Evolutionary conservation across 2,888 invertebrate species (phyloP).

Genomic region (Myopa tessellatipennis): DNA sequence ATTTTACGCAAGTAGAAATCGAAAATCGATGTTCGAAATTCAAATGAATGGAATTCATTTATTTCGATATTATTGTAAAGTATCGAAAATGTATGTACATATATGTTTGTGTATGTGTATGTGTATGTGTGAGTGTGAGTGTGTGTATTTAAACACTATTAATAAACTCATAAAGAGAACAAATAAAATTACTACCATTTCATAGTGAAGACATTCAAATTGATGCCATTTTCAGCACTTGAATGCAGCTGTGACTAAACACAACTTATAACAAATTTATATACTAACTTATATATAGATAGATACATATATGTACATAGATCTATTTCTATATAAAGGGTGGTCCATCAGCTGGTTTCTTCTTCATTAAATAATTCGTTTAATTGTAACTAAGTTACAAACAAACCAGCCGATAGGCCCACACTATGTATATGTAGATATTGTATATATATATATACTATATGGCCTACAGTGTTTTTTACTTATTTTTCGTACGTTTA

Average conservation of each 20-base stretch:
- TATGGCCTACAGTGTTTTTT: conserved; percentile 54
- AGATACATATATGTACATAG: background rate
- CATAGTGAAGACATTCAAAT: conserved; percentile 7
- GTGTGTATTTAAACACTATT: background rate
- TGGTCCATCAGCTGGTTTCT: too few species aligned
- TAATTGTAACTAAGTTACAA: too few species aligned
- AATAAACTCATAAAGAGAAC: background rate
- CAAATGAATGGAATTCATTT: background rate
- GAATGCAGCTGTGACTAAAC: conserved; percentile 55
- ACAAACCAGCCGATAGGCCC: too few species aligned
- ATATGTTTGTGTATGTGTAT: background rate
- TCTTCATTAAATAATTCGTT: too few species aligned
- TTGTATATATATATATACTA: conserved; percentile 40
- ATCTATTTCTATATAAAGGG: background rate
- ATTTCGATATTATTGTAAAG: background rate
- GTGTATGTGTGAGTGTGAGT: conserved; percentile 18
- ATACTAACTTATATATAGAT: background rate
- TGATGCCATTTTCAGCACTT: background rate
- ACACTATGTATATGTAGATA: background rate
- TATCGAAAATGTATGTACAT: background rate
- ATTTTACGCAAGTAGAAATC: background rate
- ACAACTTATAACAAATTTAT: conserved; percentile 35
- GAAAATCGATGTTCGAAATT: background rate
- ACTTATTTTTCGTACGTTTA: conserved; percentile 29
- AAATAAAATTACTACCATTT: background rate